Base-by-base conservation (phyloP, 1,140 invertebrate species). In the Cepaea nemoralis region DNA sequence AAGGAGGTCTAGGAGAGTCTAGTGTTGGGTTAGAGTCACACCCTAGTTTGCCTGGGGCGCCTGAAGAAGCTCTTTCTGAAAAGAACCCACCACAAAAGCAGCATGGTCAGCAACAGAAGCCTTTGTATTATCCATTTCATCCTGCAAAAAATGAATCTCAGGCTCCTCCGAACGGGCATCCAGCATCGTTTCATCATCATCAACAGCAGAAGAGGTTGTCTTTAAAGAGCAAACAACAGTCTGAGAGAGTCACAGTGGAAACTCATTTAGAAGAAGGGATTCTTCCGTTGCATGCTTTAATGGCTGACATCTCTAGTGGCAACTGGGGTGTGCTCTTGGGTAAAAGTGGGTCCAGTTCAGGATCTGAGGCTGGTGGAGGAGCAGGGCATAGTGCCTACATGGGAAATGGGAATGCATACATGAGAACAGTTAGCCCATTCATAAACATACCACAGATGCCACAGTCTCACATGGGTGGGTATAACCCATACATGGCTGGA, bases 311-410 rank as follows among this genome's bases (percentile, higher is more conserved):
- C 27, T 71, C 67, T 50, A 42, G 78, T 67, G 78, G 78, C 8
- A 80, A 80, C 35, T 80, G 78, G 78, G 78, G 78, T 31, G 78
- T 80, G 12, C 37, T 80, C 3, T 45, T 80, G 45, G 78, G 78
- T 14, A 80, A 80, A 42, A 80, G 69, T 55, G 78, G 78, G 33
- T 80, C 78, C 1, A 80, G 78, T 48, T 80, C 78, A 8, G 69
- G 78, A 5, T 80, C 78, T 1, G 78, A 80, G 19, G 35, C 45
- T 31, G 78, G 78, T 55, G 77, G 77, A 16, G 69, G 78, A 14
- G 45, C 35, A 19, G 75, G 75, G 6, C 35, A 14, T 55, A 50
- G 73, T 50, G 75, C 8, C 42, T 77, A 77, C 75, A 77, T 77
- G 75, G 50, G 33, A n/a, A 45, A 69, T 14, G 42, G 16, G 1